A percentile compares a stretch with the other conserved stretches of the same genome.
Evolutionary conservation across 1,140 invertebrate genomes (phyloP).

Genomic region (Antheraea pernyi): DNA sequence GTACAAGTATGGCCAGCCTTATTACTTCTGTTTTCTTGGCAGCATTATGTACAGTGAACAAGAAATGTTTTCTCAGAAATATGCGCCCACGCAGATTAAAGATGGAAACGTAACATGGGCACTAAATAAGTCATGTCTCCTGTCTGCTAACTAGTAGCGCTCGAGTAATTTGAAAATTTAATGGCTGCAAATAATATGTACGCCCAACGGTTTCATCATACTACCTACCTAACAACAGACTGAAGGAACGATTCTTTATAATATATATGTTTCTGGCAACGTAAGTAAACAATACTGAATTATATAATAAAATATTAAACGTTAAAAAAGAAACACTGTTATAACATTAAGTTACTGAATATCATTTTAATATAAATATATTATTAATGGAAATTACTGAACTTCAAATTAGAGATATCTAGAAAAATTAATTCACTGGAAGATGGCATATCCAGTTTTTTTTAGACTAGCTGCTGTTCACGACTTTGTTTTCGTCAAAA

Average conservation of each 20-base stretch:
- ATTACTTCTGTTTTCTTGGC: constrained; percentile 75
- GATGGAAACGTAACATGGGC: constrained; percentile 70
- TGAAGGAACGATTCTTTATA: background rate
- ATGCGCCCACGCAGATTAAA: constrained; percentile 75
- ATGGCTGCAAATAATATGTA: constrained; percentile 37
- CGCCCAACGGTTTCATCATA: constrained; percentile 7
- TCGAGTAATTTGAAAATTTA: constrained; percentile 46
- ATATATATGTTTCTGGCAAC: background rate
- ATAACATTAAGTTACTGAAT: background rate
- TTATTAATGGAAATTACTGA: background rate
- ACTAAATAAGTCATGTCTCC: constrained; percentile 71
- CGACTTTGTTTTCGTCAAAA: no score
- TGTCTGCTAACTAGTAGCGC: constrained; percentile 55
- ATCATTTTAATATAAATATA: no score
- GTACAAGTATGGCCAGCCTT: constrained; percentile 74
- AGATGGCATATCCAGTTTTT: no score
- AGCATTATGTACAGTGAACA: constrained; percentile 66
- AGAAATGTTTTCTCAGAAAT: constrained; percentile 76
- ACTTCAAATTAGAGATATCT: background rate
- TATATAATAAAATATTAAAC: no score
- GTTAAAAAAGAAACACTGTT: no score
- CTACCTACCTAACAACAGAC: background rate
- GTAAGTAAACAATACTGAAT: background rate
- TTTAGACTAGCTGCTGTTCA: no score
- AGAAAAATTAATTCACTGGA: no score